Evolutionary conservation across 2,888 invertebrate species (phyloP), one percentile per base, ranked within the genome.

Genomic region (Yponomeuta plumbellus): DNA sequence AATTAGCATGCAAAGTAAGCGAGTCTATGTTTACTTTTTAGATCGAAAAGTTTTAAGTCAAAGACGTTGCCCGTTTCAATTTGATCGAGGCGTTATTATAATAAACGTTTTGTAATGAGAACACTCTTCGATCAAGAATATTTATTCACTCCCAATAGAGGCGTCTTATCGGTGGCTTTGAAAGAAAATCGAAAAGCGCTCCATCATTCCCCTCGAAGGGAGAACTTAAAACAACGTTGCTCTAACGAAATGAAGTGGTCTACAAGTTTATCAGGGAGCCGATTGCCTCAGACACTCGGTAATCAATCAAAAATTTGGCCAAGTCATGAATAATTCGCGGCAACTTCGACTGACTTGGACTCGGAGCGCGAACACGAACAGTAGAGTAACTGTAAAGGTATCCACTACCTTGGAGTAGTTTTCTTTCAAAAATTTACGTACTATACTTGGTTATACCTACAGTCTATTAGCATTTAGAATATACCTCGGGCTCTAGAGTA

Each of bases 281-380:
- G 80, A 86, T 85, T 87, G 85, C 82, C 83, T 79, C 68, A 82
- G 88, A 86, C 69, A 59, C 83, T 77, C 73, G 75, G 83, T 82
- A 81, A 90, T 90, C 89, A 89, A 90, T 90, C 89, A 90, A 88
- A 88, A 87, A 87, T 88, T 75, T 80, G 82, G 83, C 78, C 72
- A 80, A 85, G 85, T 88, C 88, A 88, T 85, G 86, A 86, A 86
- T 86, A 87, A 87, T 86, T 86, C 83, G 80, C 74, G 44, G 44
- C 44, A 52, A 52, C 44, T 52, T 52, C 44, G 75, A 71, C 70
- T 74, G 77, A 62, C n/a, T 62, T 20, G 21, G 21, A 20, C 21
- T 58, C 21, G 13, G 17, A 13, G 44, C 13, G 44, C 3, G 13
- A 52, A 8, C 17, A 8, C 4, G 44, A 17, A 52, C 44, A 52